Base-by-base conservation (phyloP, 2,797 vertebrate species). In the Argya squamiceps region DNA sequence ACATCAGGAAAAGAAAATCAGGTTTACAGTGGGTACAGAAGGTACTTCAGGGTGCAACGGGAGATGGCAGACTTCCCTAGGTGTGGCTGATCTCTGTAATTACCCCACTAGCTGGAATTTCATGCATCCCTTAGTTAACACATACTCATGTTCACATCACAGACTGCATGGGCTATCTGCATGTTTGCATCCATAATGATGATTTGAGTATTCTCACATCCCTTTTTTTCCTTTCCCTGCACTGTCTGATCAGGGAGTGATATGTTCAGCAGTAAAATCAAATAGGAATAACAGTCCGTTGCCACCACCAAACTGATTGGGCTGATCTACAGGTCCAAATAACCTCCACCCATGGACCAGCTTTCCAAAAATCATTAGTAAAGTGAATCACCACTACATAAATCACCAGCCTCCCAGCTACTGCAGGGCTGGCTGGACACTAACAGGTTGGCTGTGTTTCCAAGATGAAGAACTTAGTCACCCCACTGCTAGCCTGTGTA, bases 321-420 rank as follows among this genome's bases (percentile, higher is more conserved):
- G 24, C 75, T 53, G 62, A 74, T 60, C 79, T 75, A 47, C 79
- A 52, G 39, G 29, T 58, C 65, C 58, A 58, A 92, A 75, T 29
- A 80, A 32, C 69, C 71, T 60, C 41, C 88, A 55, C 20, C 53
- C 62, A 73, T 17, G 32, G 47, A 49, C 39, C 73, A 69, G 30
- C n/a, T 71, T 90, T 39, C 69, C 50, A 47, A 90, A 96, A 94
- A 58, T 44, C 80, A 81, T 90, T 78, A 84, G 88, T 65, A 85
- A 63, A 79, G 20, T 21, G 47, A 93, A 75, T 30, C 22, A 22
- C 34, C 32, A 10, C 18, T 30, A 56, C 65, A 79, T 58, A 73
- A 85, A 84, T 84, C 85, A 90, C 55, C 59, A 41, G 8, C 24
- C 39, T 85, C 18, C n/a, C 32, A 30, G 47, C 41, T n/a, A 13